Percentiles rank a stretch among this genome's conserved stretches.
Conservation (phyloP, 2,797 vertebrate species). For the Arnoldichthys spilopterus region DNA sequence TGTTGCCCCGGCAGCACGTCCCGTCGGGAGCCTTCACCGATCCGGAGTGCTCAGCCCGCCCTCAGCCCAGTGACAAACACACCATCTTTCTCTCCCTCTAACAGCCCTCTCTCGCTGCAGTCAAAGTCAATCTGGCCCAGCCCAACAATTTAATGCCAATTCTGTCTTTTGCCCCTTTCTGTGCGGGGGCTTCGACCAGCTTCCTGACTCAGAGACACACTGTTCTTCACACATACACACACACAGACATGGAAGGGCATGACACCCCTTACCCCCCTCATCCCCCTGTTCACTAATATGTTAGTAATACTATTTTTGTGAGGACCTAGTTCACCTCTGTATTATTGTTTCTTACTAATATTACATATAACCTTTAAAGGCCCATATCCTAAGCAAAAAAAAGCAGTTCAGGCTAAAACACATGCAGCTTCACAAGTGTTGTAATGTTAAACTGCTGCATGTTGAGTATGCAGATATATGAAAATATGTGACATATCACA, state of each 20-base stretch:
- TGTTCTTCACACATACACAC: conserved; percentile 17
- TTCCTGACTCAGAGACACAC: conserved; percentile 62
- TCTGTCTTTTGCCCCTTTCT: conserved; percentile 81
- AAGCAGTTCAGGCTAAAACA: no score
- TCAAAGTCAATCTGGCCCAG: conserved; percentile 95
- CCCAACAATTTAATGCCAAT: conserved; percentile 97
- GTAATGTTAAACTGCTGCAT: no score
- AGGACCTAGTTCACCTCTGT: neutral
- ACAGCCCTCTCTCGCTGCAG: conserved; percentile 85
- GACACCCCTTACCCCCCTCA: neutral
- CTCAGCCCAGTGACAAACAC: conserved; percentile 95
- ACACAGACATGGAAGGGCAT: conserved; percentile 27
- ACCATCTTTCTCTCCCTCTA: conserved; percentile 91
- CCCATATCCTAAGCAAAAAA: neutral
- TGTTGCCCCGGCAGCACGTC: conserved; percentile 83
- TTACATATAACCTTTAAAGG: neutral
- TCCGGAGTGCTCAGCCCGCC: conserved; percentile 93
- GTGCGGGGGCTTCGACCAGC: conserved; percentile 73
- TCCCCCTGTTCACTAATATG: conserved; percentile 17
- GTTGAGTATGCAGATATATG: no score
- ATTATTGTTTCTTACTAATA: neutral
- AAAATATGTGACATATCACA: neutral
- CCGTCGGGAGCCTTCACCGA: conserved; percentile 98
- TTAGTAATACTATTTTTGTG: neutral
- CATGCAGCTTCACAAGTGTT: no score